Conservation (phyloP, 2,113 vertebrate species). For the Murina feae region DNA sequence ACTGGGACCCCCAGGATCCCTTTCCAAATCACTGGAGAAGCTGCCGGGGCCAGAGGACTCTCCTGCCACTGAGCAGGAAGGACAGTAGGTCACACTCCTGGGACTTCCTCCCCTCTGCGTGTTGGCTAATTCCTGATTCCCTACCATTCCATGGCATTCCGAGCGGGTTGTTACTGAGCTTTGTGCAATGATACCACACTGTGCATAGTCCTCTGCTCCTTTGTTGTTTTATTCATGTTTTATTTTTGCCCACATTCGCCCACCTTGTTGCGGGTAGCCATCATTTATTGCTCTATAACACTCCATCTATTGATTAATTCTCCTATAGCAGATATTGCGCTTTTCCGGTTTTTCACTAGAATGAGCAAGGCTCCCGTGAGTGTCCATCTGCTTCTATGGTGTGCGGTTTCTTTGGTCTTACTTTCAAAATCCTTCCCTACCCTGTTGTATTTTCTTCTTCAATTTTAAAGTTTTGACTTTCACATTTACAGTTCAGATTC, state of each 20-base stretch:
- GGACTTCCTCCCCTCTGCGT: not conserved
- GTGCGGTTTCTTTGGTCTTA: not conserved
- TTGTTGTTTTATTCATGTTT: not conserved
- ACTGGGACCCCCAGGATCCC: not conserved
- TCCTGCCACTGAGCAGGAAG: not conserved
- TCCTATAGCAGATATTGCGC: not conserved
- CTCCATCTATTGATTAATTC: not conserved
- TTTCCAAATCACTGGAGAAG: not conserved
- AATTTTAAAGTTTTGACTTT: not conserved
- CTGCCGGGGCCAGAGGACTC: not conserved
- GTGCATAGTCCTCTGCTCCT: not conserved
- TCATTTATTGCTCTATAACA: too few species aligned
- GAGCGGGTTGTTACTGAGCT: not conserved
- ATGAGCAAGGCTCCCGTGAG: not conserved
- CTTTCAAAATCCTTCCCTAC: not conserved
- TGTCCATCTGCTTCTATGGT: not conserved
- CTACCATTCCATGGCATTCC: not conserved
- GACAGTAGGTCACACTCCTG: too few species aligned
- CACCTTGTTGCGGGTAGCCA: not conserved
- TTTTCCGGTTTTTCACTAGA: not conserved
- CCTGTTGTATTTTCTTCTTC: not conserved
- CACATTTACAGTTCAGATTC: not conserved
- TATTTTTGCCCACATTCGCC: not conserved
- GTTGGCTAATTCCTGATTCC: not conserved
- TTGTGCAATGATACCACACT: not conserved